A percentile compares a stretch with the other conserved stretches of the same genome.
Evolutionary conservation across 2,888 invertebrate species (phyloP).

Genomic region (Rhamphomyia laevipes): DNA sequence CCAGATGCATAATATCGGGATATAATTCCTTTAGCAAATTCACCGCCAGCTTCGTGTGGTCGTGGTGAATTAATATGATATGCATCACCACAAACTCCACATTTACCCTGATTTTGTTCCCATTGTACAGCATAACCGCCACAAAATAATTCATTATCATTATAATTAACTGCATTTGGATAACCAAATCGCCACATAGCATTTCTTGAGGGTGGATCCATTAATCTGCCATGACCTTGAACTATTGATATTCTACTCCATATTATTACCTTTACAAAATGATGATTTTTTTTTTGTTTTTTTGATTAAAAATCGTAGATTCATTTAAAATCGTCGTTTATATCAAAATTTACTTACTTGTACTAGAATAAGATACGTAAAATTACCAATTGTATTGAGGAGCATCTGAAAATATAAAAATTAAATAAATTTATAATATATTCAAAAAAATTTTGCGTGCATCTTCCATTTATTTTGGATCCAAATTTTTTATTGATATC

Average conservation of each 20-base stretch:
- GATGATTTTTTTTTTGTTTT: too few relatives aligned
- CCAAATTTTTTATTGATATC: too few relatives aligned
- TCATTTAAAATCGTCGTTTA: too few relatives aligned
- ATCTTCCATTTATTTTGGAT: too few relatives aligned
- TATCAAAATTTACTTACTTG: too few relatives aligned
- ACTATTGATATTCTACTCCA: conserved; percentile 32
- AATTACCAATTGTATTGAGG: too few relatives aligned
- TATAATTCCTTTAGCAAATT: conserved; percentile 75
- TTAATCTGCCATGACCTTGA: conserved; percentile 69
- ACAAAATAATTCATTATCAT: conserved; percentile 88
- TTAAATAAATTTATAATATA: too few relatives aligned
- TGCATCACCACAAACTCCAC: conserved; percentile 85
- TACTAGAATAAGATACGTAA: too few relatives aligned
- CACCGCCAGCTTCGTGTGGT: conserved; percentile 82
- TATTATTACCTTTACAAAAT: neutral
- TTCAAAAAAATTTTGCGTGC: too few relatives aligned
- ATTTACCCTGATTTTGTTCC: conserved; percentile 74
- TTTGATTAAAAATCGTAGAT: too few relatives aligned
- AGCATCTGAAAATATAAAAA: too few relatives aligned
- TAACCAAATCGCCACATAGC: conserved; percentile 93
- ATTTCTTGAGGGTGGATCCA: conserved; percentile 88
- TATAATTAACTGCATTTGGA: conserved; percentile 88
- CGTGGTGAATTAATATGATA: conserved; percentile 56
- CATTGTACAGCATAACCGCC: conserved; percentile 85
- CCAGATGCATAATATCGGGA: conserved; percentile 70